Base-by-base conservation (phyloP, 2,797 vertebrate species). In the Neosalanx taihuensis region DNA sequence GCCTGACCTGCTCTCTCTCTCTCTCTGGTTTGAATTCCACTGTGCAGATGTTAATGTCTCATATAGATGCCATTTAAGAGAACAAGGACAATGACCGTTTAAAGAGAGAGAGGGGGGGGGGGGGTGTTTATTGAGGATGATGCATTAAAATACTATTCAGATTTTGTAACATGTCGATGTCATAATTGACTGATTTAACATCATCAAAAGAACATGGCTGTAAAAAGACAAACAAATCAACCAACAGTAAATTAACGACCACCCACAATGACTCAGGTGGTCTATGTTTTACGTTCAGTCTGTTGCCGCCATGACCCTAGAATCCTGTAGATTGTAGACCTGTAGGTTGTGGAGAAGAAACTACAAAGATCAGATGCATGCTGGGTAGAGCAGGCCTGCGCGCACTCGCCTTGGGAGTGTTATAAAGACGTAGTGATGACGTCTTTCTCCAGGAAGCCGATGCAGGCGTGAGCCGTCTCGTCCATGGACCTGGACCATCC, bases 401-500 rank as follows among this genome's bases (percentile, higher is more conserved):
- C 37, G 3, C 33, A 35, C 33, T 3, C 41, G 3, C 15, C 30
- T 17, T 30, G 13, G 10, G 0, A 1, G 4, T 41, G 35, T 78
- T 49, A 78, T 20, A 78, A 76, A 46, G 41, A 6, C 4, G 70
- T 76, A 33, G 33, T 74, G 3, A 78, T 41, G 26, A 49, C 15
- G 53, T 75, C 75, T 41, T 64, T 68, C 76, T 91, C 90, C 77
- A 92, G 76, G 79, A 93, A 94, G 12, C 60, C 79, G 35, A 91
- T 86, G 77, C 93, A 94, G 29, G 86, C 84, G 37, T 78, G 77
- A 64, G 92, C 91, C 6, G 89, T 88, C 29, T 92, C 90, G 81
- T 93, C 91, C 79, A 91, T 91, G 59, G 92, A 91, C 79, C 91
- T 91, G 68, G 91, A 93, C 88, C 88, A 91, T 71, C 90, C 91